Evolutionary conservation across 2,797 vertebrate genomes (phyloP).

Genomic region (Falco rusticolus): DNA sequence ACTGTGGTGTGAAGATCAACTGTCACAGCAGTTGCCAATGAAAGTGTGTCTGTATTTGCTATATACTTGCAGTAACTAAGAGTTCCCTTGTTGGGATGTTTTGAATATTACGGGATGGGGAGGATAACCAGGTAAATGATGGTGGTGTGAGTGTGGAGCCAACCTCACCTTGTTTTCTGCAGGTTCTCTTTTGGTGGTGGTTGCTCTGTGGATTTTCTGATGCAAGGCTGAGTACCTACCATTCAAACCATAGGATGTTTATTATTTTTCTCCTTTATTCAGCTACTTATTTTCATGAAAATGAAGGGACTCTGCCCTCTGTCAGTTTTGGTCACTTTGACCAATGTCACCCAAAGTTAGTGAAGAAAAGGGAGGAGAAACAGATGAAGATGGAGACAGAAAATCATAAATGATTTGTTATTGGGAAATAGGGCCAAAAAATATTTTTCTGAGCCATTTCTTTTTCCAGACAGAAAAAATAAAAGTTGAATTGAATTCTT

Average conservation of each 20-base stretch:
- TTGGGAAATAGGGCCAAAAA: background rate
- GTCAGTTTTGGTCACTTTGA: background rate
- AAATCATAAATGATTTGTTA: background rate
- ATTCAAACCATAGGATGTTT: background rate
- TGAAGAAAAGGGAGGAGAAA: background rate
- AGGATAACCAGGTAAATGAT: background rate
- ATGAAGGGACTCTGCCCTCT: background rate
- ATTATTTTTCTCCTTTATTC: background rate
- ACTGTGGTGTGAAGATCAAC: conserved; percentile 36
- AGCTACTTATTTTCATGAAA: background rate
- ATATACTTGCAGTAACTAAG: background rate
- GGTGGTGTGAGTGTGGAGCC: background rate
- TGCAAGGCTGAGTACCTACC: background rate
- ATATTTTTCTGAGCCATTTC: background rate
- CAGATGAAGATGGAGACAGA: background rate
- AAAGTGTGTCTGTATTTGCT: background rate
- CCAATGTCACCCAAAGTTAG: background rate
- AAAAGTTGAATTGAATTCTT: conserved; percentile 42
- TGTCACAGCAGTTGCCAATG: background rate
- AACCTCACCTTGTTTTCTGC: background rate
- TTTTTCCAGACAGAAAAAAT: background rate
- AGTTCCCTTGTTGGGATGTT: background rate
- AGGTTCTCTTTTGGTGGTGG: background rate
- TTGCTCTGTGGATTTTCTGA: background rate
- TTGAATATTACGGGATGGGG: background rate